Evolutionary conservation across 2,797 vertebrate genomes (phyloP).

Genomic region (Myripristis murdjan): DNA sequence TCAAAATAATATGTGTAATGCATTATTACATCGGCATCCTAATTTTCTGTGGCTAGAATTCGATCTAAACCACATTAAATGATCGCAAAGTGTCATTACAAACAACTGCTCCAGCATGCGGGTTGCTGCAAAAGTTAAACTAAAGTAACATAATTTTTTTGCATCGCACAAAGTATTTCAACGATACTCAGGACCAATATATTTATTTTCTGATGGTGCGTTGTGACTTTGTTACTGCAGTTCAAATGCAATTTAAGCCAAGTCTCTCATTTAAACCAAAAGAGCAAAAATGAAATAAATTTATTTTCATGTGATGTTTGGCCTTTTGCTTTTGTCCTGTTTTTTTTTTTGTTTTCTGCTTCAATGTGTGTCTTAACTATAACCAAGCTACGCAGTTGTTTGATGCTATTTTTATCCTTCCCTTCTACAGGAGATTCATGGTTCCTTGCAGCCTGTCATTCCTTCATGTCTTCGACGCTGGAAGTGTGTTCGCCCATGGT

Average conservation of each 20-base stretch:
- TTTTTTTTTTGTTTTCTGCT: not conserved
- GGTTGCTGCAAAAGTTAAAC: not conserved
- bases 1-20: not conserved
- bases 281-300: not conserved
- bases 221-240: not conserved
- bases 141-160: not conserved
- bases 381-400: slow-evolving; percentile 10
- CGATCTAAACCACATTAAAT: not conserved
- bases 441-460: slow-evolving; percentile 39
- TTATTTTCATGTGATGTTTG: not conserved
- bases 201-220: slow-evolving; percentile 4
- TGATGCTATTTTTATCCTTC: slow-evolving; percentile 19
- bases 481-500: slow-evolving; percentile 67
- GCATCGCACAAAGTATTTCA: not conserved
- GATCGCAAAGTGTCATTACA: not conserved
- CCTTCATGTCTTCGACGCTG: slow-evolving; percentile 45
- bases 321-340: not conserved
- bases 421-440: slow-evolving; percentile 50
- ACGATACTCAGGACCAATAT: not conserved
- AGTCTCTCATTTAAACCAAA: not conserved
- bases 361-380: not conserved
- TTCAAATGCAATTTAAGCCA: not conserved
- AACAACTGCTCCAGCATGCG: not conserved
- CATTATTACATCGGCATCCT: too few species aligned
- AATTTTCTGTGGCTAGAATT: not conserved